Conservation (phyloP, 1,140 invertebrate genomes). For the Drosophila teissieri region DNA sequence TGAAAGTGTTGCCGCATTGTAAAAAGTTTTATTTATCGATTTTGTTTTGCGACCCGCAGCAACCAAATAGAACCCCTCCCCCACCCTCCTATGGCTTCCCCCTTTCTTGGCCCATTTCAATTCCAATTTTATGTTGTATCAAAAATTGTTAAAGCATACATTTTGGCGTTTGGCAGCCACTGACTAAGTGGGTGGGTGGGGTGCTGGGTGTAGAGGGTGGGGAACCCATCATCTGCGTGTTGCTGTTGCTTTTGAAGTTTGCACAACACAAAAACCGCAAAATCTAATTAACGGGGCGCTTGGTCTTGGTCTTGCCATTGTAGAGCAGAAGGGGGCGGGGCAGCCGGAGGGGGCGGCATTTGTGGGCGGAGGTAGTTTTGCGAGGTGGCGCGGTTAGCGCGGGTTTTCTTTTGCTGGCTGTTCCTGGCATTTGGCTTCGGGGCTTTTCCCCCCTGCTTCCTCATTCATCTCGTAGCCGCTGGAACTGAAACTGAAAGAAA, state of each 20-base stretch:
- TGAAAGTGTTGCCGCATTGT: slow-evolving; percentile 79
- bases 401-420: slow-evolving; percentile 66
- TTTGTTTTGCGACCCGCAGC: slow-evolving; percentile 75
- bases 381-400: slow-evolving; percentile 57
- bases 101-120: slow-evolving; percentile 36
- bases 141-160: slow-evolving; percentile 76
- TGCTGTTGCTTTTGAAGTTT: slow-evolving; percentile 80
- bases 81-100: too few species aligned
- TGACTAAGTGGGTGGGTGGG: slow-evolving; percentile 24
- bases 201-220: too few species aligned
- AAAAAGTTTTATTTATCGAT: slow-evolving; percentile 79
- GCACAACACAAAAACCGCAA: slow-evolving; percentile 82
- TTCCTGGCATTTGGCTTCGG: slow-evolving; percentile 62
- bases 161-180: slow-evolving; percentile 75
- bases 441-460: slow-evolving; percentile 31
- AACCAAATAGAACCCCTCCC: slow-evolving; percentile 31
- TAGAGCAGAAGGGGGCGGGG: slow-evolving; percentile 3
- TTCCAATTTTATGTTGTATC: slow-evolving; percentile 81
- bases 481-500: slow-evolving; percentile 1
- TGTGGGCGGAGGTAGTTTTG: slow-evolving; percentile 33
- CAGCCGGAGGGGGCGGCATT: slow-evolving; percentile 12
- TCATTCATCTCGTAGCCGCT: slow-evolving; percentile 7
- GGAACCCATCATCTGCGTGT: slow-evolving; percentile 42
- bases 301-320: slow-evolving; percentile 68
- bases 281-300: slow-evolving; percentile 82